Conservation (phyloP, 2,888 invertebrate species). For the Hyalella azteca region DNA sequence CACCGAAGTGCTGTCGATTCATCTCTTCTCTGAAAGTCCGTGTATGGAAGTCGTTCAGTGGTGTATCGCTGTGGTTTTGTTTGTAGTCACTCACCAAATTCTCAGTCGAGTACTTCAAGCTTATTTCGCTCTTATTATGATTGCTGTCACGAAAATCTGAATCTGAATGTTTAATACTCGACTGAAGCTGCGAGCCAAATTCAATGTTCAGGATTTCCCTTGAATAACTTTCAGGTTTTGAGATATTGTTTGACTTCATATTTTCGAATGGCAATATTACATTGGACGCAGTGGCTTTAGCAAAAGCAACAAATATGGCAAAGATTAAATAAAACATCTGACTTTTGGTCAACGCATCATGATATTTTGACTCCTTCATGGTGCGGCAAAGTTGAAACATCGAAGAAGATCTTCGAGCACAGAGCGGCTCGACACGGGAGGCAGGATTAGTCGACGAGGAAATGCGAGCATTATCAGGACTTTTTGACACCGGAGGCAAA, state of each 20-base stretch:
- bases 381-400: background rate
- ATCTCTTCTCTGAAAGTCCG: background rate
- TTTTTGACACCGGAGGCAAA: background rate
- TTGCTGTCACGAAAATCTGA: too few species aligned
- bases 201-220: too few species aligned
- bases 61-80: slow-evolving; percentile 3
- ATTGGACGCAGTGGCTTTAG: too few species aligned
- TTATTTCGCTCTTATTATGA: too few species aligned
- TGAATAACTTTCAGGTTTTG: too few species aligned
- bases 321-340: too few species aligned
- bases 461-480: background rate
- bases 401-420: background rate
- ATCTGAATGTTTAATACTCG: too few species aligned
- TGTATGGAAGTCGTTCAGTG: background rate
- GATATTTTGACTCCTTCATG: slow-evolving; percentile 18
- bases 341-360: background rate
- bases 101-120: background rate
- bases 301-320: too few species aligned
- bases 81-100: background rate
- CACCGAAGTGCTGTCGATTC: background rate
- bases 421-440: background rate
- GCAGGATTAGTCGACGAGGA: background rate
- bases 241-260: too few species aligned
- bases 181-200: too few species aligned
- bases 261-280: too few species aligned